Evolutionary conservation across 64 coral and sea anemone genomes (phyloP), one percentile per base, ranked within the genome.

Genomic region (Pocillopora verrucosa): DNA sequence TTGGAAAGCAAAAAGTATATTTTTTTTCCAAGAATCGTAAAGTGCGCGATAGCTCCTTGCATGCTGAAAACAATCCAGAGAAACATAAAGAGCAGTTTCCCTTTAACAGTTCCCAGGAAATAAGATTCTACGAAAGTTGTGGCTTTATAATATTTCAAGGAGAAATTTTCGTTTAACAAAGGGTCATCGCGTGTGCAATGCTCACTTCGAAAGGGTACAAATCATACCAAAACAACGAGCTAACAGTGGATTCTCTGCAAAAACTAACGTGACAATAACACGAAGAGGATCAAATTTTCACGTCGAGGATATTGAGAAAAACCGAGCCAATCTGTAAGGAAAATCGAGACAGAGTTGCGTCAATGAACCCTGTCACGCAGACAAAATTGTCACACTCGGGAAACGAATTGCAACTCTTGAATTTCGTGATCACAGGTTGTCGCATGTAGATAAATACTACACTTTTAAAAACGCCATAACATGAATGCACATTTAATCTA

Each of bases 221-320:
- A 87, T 87, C 82, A 16, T 91, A 86, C 51, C 36, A 65, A 64
- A 92, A 87, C 82, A 92, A 92, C 74, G 58, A 77, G 51, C 90
- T 82, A 76, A 92, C 82, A 51, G 62, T 79, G 36, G 86, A 78
- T 56, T 73, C 90, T 85, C 60, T 82, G 51, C 36, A 70, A 73
- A 90, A 73, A 36, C 17, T 20, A n/a, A 82, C 34, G 65, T 73
- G 51, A 78, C 67, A 65, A 90, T 60, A 74, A 58, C 89, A 73
- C 79, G 41, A 45, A 45, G 41, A 45, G 6, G 41, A 45, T 6
- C 41, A 2, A 2, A 3, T 45, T 45, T 45, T 3, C n/a, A n/a
- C n/a, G n/a, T n/a, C n/a, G n/a, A n/a, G n/a, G n/a, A n/a, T n/a
- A n/a, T n/a, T n/a, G n/a, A n/a, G n/a, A n/a, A n/a, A n/a, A n/a